Evolutionary conservation across 2,888 invertebrate species (phyloP), one percentile per base, ranked within the genome.

Genomic region (Aspidiotus destructor): DNA sequence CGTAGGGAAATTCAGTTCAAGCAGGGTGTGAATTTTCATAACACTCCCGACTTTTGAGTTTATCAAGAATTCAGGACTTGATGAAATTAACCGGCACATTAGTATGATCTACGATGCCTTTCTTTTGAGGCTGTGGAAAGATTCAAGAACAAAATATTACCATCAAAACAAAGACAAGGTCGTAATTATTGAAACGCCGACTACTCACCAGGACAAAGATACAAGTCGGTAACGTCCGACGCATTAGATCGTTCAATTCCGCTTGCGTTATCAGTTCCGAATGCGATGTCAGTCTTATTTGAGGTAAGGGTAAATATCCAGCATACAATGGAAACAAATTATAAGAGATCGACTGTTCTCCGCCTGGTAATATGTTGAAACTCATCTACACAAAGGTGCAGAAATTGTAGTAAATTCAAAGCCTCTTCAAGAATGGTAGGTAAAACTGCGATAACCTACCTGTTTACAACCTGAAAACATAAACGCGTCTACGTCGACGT

Each of bases 401-500:
- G 9, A 62, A 40, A 52, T 58, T 16, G 54, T 8, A 54, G 41
- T 63, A 65, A 5, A 28, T 28, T 28, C 28, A 28, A 28, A 28
- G 40, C 9, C 53, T 64, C 3, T 53, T 17, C 63, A 60, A 28
- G 28, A 28, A 28, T 28, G 5, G 5, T 28, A 3, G 28, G 28
- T 28, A 3, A 28, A 28, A 28, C 28, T 5, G 5, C 28, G 28
- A 5, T 17, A 13, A 53, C 70, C 70, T 75, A 88, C 87, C 82
- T 93, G 91, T 79, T 92, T 94, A 75, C 93, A 92, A 2, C 96
- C 96, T 70, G 95, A 87, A 79, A 92, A 95, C 88, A 96, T 94
- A 77, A 96, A 96, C 54, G 88, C 89, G 13, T 69, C 69, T 15
- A 58, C 40, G 77, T 96, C 94, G 70, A 86, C 88, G 8, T 87